phyloP scores from a whole-genome alignment of 2,113 vertebrate species.

The Pelodiscus sinensis region DNA sequence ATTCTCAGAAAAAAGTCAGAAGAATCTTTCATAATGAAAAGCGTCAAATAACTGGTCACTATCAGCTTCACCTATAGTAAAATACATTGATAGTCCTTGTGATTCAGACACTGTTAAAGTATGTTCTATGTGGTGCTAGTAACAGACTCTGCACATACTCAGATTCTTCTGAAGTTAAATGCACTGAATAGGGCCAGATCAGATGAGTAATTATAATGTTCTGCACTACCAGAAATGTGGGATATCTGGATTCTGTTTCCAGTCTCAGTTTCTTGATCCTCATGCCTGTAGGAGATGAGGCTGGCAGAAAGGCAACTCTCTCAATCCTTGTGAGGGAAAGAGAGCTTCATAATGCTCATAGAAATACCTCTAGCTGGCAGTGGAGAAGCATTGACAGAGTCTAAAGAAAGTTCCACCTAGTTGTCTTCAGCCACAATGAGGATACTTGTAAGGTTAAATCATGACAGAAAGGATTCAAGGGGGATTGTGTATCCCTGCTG shows the following conservation, averaged over 20 bases:
- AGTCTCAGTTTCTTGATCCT: background rate
- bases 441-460: background rate
- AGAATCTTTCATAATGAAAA: background rate
- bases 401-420: background rate
- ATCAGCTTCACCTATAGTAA: background rate
- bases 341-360: background rate
- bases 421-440: background rate
- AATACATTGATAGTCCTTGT: background rate
- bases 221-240: background rate
- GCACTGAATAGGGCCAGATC: background rate
- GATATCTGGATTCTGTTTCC: background rate
- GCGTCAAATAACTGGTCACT: background rate
- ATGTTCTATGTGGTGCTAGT: background rate
- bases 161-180: background rate
- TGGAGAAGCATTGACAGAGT: background rate
- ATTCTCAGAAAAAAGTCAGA: background rate
- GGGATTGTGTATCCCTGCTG: background rate
- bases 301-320: background rate
- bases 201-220: background rate
- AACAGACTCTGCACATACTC: background rate
- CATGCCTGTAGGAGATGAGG: fast-evolving
- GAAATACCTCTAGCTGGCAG: background rate
- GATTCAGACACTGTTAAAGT: background rate
- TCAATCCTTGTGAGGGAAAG: background rate
- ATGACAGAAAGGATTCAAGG: background rate